Percentiles rank a stretch among this genome's conserved stretches.
Evolutionary conservation across 1,140 invertebrate species (phyloP).

Genomic region (Drosophila obscura): DNA sequence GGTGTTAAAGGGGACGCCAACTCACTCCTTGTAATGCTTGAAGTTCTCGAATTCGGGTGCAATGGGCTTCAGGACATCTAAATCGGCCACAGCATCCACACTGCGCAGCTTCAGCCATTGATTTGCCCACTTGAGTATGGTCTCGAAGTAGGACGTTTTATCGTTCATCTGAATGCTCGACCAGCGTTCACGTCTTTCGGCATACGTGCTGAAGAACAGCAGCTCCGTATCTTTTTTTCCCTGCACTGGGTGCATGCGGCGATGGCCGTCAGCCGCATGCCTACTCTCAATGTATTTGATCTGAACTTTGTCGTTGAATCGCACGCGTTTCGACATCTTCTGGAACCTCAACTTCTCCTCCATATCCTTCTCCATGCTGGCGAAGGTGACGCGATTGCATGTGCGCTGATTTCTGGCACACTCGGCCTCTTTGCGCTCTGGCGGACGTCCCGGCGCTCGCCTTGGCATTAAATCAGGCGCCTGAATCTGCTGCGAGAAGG

Average conservation of each 20-base stretch:
- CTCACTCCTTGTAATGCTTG: constrained; percentile 68
- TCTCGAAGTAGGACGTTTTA: constrained; percentile 33
- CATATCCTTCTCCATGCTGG: constrained; percentile 57
- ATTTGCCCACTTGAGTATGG: constrained; percentile 67
- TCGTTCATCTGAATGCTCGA: constrained; percentile 35
- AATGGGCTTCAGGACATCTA: constrained; percentile 59
- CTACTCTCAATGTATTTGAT: constrained; percentile 36
- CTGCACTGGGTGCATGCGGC: constrained; percentile 8
- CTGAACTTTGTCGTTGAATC: constrained; percentile 25
- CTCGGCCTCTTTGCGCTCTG: constrained; percentile 49
- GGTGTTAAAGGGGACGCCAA: not conserved
- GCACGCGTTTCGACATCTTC: constrained; percentile 27
- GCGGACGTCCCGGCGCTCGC: constrained; percentile 4
- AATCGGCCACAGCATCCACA: constrained; percentile 42
- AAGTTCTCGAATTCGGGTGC: constrained; percentile 55
- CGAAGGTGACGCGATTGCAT: constrained; percentile 71
- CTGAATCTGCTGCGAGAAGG: constrained; percentile 41
- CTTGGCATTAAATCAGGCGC: constrained; percentile 20
- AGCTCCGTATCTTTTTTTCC: constrained; percentile 46
- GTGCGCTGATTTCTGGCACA: constrained; percentile 56
- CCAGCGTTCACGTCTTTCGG: constrained; percentile 52
- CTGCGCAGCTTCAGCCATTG: constrained; percentile 58
- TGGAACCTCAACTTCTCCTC: not conserved
- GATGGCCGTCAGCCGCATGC: not conserved
- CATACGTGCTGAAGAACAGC: constrained; percentile 37